These are phyloP conservation scores for Proterorhinus semilunaris DNA, from an alignment of 2,113 vertebrate genomes.

Conservation along the genomic window DNA sequence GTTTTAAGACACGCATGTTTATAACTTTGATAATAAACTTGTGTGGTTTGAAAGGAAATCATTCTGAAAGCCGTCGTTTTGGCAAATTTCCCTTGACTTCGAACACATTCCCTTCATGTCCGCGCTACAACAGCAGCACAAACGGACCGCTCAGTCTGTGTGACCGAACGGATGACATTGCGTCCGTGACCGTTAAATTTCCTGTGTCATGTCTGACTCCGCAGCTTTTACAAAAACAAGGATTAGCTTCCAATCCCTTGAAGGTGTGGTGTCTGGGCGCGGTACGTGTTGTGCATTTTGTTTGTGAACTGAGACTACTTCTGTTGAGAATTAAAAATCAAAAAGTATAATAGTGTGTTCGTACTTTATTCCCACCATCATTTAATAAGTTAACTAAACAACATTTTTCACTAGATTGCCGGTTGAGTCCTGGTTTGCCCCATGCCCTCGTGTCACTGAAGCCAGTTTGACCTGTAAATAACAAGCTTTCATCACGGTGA, in stretches of 20 bases:
- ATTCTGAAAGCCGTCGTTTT: too few species aligned
- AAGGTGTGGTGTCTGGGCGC: constrained; percentile 4
- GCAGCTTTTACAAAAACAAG: constrained; percentile 9
- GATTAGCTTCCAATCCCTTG: constrained; percentile 14
- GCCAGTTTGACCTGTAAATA: constrained; percentile 25
- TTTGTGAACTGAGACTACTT: constrained; percentile 1
- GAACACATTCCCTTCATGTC: neutral
- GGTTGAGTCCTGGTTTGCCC: constrained; percentile 8
- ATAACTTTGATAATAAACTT: too few species aligned
- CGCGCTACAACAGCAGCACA: neutral
- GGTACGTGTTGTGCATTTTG: neutral
- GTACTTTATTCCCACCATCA: too few species aligned
- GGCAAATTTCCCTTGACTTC: neutral
- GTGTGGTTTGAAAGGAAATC: too few species aligned
- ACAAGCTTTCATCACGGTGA: constrained; percentile 10
- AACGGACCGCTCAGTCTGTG: neutral
- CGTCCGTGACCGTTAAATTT: neutral
- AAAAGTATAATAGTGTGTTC: too few species aligned
- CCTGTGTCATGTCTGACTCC: constrained; percentile 5
- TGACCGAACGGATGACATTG: neutral
- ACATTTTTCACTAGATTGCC: neutral
- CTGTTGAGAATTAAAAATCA: too few species aligned
- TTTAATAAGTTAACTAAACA: too few species aligned
- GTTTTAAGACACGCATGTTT: too few species aligned
- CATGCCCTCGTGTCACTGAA: neutral